A percentile compares a stretch with the other conserved stretches of the same genome.
Conservation (phyloP, 2,888 invertebrate species). For the Zelleria hepariella region DNA sequence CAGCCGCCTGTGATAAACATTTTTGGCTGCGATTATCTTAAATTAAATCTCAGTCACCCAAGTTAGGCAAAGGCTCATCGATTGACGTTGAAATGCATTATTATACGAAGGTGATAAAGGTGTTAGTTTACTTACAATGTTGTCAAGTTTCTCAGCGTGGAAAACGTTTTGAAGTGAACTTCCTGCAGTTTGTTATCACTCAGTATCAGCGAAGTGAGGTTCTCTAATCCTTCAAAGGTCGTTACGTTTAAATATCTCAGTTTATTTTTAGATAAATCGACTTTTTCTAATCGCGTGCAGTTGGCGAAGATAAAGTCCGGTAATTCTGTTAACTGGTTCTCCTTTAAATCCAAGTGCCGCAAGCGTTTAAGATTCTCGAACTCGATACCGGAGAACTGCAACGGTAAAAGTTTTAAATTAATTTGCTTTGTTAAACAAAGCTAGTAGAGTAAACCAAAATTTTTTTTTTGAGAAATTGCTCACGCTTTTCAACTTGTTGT, state of each 20-base stretch:
- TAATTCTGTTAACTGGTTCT: conserved; percentile 72
- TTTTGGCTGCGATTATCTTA: not conserved
- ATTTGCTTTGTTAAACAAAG: not conserved
- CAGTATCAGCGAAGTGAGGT: conserved; percentile 76
- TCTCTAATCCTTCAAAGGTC: conserved; percentile 74
- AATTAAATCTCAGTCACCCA: not conserved
- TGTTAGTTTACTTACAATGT: conserved; percentile 77
- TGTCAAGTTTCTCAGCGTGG: conserved; percentile 74
- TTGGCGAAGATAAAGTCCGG: conserved; percentile 73
- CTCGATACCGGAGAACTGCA: conserved; percentile 69
- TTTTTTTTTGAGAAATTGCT: conserved; percentile 22
- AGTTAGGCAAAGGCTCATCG: not conserved
- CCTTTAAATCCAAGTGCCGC: conserved; percentile 77
- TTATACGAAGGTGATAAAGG: not conserved
- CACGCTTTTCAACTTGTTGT: conserved; percentile 65
- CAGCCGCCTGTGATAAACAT: not conserved
- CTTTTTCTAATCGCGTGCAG: conserved; percentile 72
- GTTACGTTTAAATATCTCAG: conserved; percentile 74
- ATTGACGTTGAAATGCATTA: not conserved
- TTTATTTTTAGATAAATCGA: conserved; percentile 79
- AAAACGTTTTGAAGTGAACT: conserved; percentile 76
- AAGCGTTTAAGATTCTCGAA: conserved; percentile 69
- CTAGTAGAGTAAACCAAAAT: not conserved
- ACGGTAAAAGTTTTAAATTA: conserved; percentile 12
- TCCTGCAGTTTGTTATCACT: conserved; percentile 79